Percentiles rank a stretch among this genome's conserved stretches.
Evolutionary conservation across 2,113 vertebrate genomes (phyloP).

Genomic region (Diphyllodes magnificus): DNA sequence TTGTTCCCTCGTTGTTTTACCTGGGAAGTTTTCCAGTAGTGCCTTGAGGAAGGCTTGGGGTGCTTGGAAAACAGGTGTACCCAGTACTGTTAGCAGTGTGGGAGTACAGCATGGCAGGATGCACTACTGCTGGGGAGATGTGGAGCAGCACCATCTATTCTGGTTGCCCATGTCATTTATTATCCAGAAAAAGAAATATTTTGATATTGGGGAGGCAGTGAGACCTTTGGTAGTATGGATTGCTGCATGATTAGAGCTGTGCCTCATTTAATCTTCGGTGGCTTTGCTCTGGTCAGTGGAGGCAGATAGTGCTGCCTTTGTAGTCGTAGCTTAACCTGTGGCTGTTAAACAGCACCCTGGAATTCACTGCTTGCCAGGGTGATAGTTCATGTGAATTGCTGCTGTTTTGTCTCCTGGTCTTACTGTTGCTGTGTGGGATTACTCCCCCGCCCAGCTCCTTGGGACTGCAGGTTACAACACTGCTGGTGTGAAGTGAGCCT

Average conservation of each 20-base stretch:
- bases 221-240: background rate
- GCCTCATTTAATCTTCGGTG: background rate
- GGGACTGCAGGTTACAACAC: background rate
- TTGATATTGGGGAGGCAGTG: background rate
- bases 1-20: background rate
- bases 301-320: background rate
- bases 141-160: background rate
- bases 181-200: background rate
- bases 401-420: background rate
- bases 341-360: background rate
- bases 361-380: background rate
- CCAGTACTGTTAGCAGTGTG: background rate
- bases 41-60: background rate
- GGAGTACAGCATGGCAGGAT: accelerated
- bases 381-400: background rate
- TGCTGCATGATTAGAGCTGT: background rate
- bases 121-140: background rate
- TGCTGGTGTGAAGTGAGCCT: background rate
- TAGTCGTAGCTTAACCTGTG: background rate
- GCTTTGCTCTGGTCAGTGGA: background rate
- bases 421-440: background rate
- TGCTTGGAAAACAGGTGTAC: background rate
- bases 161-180: background rate
- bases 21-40: background rate
- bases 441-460: background rate